Base-by-base conservation (phyloP, 2,888 invertebrate species). In the Dryocosmus kuriphilus region DNA sequence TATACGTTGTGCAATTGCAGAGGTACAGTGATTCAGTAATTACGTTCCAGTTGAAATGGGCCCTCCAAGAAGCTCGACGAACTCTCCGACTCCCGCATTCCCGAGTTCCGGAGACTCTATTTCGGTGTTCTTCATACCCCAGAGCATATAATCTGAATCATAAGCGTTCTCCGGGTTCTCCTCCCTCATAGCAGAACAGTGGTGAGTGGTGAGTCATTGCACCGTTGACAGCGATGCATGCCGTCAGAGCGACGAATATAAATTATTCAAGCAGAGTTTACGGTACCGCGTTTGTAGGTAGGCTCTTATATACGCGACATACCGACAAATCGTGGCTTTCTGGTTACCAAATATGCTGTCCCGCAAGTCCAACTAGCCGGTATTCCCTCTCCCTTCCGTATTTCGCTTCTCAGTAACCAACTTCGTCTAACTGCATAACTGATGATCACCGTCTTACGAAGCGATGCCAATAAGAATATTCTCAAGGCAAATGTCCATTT, bases 161-260 rank as follows among this genome's bases (percentile, higher is more conserved):
- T 85, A 85, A 84, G 79, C 73, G 80, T 75, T 73, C 76, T 32
- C 55, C n/a, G n/a, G n/a, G 51, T 46, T 74, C 24, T 73, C 35
- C n/a, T 55, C 27, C 41, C 5, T 41, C 41, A 41, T 16, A 35
- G 35, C 22, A 57, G 57, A 74, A 75, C 35, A 75, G 74, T 75
- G 75, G 77, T 75, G n/a, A n/a, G n/a, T n/a, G 9, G 65, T 87
- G 86, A 87, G 82, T 86, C 87, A 86, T 84, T 85, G 86, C 84
- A 77, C 74, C 78, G 87, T 83, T 86, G 87, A 86, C 87, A 86
- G 86, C 80, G 83, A 79, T 79, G 78, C 80, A 74, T 80, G 73
- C 71, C 67, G 76, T 76, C 71, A 35, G 35, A 57, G 51, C 76
- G 75, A 75, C 41, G 63, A n/a, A 46, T 77, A 77, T 77, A 74